Conservation (phyloP, 2,797 vertebrate species). For the Pseudomugil tenellus region DNA sequence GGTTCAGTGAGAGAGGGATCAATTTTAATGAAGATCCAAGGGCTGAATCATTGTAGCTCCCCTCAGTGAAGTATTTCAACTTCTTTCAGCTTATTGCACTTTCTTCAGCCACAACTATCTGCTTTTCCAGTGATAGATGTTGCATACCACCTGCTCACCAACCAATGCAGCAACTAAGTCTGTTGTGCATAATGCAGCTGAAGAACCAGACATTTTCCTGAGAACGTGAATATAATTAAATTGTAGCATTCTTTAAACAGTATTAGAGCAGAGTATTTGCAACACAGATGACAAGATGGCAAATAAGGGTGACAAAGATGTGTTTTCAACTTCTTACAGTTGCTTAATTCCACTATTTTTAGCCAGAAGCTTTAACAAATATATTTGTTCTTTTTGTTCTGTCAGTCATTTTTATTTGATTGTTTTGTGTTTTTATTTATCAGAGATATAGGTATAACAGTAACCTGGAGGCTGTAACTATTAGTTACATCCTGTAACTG, state of each 20-base stretch:
- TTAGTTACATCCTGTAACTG: conserved; percentile 40
- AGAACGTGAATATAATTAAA: background rate
- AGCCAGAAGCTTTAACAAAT: background rate
- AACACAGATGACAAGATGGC: background rate
- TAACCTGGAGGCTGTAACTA: conserved; percentile 34
- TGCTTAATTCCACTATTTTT: background rate
- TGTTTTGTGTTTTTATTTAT: background rate
- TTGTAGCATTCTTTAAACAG: conserved; percentile 1
- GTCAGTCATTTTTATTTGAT: background rate
- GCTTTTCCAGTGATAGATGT: background rate
- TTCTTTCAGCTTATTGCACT: background rate
- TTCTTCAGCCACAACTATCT: background rate
- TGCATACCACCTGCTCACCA: background rate
- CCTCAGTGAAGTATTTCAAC: background rate
- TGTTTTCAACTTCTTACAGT: background rate
- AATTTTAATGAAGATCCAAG: background rate
- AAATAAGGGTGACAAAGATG: background rate
- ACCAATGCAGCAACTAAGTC: background rate
- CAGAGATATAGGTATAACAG: conserved; percentile 25
- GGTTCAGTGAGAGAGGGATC: background rate
- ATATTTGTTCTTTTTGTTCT: background rate
- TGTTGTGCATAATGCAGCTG: background rate
- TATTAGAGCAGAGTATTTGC: background rate
- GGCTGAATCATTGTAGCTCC: background rate
- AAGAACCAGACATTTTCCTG: conserved; percentile 1